These are phyloP conservation scores for Macrotus californicus DNA, from an alignment of 2,113 vertebrate genomes.

Conservation along the genomic window DNA sequence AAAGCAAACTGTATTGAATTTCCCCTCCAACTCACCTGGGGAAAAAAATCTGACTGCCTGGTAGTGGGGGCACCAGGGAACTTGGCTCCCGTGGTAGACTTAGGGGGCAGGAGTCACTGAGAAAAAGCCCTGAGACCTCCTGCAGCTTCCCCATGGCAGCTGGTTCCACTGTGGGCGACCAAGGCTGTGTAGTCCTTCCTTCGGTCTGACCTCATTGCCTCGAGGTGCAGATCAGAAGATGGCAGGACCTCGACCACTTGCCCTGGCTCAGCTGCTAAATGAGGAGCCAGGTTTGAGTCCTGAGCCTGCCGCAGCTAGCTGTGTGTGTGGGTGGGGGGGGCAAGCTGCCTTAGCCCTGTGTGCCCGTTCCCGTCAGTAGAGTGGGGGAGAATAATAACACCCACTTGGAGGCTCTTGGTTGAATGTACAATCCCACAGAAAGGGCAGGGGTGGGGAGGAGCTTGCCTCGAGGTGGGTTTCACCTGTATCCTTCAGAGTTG, in stretches of 20 bases:
- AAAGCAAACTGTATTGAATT: constrained; percentile 66
- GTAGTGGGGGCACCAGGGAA: background rate
- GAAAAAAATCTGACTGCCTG: background rate
- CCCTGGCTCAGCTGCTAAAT: background rate
- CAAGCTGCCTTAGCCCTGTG: background rate
- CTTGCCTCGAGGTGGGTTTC: background rate
- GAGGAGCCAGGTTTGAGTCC: background rate
- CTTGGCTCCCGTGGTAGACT: background rate
- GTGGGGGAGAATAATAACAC: too few relatives aligned
- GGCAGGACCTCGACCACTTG: background rate
- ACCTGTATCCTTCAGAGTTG: accelerated
- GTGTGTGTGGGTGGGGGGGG: too few relatives aligned
- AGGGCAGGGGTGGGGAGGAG: background rate
- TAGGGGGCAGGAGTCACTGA: background rate
- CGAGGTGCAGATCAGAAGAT: background rate
- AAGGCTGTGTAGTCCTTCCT: background rate
- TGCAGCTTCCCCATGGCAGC: background rate
- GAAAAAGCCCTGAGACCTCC: background rate
- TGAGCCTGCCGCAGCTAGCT: background rate
- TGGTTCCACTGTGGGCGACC: background rate
- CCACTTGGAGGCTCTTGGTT: background rate
- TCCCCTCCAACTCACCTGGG: constrained; percentile 57
- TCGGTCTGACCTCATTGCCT: background rate
- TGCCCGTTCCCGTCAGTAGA: background rate
- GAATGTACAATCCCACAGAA: background rate